Evolutionary conservation across 1,140 invertebrate species (phyloP), one percentile per base, ranked within the genome.

Genomic region (Riptortus pedestris): DNA sequence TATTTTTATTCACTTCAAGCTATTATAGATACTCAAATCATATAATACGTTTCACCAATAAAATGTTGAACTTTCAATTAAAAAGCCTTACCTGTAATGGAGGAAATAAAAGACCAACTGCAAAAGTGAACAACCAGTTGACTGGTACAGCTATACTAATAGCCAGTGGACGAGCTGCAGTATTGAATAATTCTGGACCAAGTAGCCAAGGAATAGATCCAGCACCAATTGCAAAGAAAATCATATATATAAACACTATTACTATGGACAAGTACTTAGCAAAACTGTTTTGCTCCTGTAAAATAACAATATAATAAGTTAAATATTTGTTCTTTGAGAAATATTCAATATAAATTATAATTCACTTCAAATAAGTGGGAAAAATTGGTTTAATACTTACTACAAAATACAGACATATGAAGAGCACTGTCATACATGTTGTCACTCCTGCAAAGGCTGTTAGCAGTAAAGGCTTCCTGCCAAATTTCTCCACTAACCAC

Each of bases 131-230:
- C 0, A 83, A 77, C 91, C 91, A 94, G 74, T 94, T 94, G 62
- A 86, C 79, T 27, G 83, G 80, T 2, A 91, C 88, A 3, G 89
- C 86, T 26, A 93, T 79, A 62, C 86, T 87, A 14, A 87, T 87
- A 7, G 91, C 91, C 0, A 85, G 78, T 1, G 88, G 83, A 67
- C 90, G 74, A 26, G 88, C 85, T 1, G 84, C 83, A 71, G 88
- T 86, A 62, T 80, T 82, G 72, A 94, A 94, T 31, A 94, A 72
- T 75, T 94, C 91, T 1, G 86, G 81, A 0, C 94, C 91, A 60
- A 95, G 81, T 77, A 97, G 90, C 93, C 93, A 96, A 1, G 93
- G 93, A 67, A 96, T 96, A 3, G 92, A 92, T 62, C 92, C 90
- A 12, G 85, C 85, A 3, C 87, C 87, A 26, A 80, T 80, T 0